These are phyloP conservation scores for Nymphalis urticae DNA, from an alignment of 2,888 invertebrate genomes.

Conservation along the genomic window DNA sequence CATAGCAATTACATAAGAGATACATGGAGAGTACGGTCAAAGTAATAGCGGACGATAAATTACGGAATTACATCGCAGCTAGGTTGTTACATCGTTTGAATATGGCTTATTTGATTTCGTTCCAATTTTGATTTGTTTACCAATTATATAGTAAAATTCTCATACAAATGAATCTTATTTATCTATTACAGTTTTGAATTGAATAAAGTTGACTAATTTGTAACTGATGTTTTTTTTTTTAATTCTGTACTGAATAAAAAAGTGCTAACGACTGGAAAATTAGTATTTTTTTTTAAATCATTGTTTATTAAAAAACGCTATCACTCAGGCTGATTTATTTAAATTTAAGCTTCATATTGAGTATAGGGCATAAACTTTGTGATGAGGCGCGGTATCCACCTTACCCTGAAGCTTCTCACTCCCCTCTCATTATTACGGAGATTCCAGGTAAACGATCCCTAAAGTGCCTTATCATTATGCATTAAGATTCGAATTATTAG, in stretches of 20 bases:
- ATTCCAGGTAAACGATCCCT: constrained; percentile 3
- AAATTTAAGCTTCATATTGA: constrained; percentile 17
- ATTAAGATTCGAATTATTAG: constrained; percentile 5
- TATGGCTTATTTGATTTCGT: too few species aligned
- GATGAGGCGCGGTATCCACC: constrained; percentile 35
- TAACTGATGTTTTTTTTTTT: too few species aligned
- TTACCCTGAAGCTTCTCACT: constrained; percentile 14
- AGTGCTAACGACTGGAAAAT: too few species aligned
- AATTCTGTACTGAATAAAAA: too few species aligned
- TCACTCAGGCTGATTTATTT: constrained; percentile 2
- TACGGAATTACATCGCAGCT: constrained; percentile 12
- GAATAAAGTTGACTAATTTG: too few species aligned
- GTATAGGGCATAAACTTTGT: constrained; percentile 31
- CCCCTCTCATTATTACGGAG: constrained; percentile 10
- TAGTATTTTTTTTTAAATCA: too few species aligned
- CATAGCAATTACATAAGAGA: constrained; percentile 28
- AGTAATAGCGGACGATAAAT: constrained; percentile 13
- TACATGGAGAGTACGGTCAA: constrained; percentile 6
- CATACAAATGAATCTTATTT: too few species aligned
- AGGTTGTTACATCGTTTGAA: not conserved
- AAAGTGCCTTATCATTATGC: constrained; percentile 10
- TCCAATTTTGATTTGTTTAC: too few species aligned
- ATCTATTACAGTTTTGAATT: too few species aligned
- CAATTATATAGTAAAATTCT: too few species aligned
- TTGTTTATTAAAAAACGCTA: not conserved